A percentile compares a stretch with the other conserved stretches of the same genome.
Evolutionary conservation across 2,888 invertebrate species (phyloP).

Genomic region (Rotaria magnacalcarata): DNA sequence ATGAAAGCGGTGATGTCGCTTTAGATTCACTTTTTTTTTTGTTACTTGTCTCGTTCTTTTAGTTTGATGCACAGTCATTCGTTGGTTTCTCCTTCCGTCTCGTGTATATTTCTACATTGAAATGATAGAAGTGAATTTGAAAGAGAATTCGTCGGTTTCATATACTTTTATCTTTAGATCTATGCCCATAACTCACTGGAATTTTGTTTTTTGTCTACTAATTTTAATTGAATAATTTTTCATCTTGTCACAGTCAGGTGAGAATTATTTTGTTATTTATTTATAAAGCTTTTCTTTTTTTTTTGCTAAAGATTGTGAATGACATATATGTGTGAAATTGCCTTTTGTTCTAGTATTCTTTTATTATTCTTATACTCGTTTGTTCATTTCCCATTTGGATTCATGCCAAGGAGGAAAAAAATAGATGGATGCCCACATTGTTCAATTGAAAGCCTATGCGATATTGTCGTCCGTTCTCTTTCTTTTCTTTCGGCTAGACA

Average conservation of each 20-base stretch:
- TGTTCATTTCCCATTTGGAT: not conserved
- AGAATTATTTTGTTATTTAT: not conserved
- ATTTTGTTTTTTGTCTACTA: not conserved
- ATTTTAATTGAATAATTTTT: not conserved
- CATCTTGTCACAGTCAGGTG: not conserved
- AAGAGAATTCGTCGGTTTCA: not conserved
- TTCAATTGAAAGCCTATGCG: constrained; percentile 10
- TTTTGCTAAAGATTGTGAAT: not conserved
- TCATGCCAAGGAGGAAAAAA: not conserved
- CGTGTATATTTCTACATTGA: not conserved
- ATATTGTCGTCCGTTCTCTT: constrained; percentile 23
- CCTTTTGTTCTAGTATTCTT: not conserved
- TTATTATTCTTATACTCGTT: not conserved
- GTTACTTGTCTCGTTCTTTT: not conserved
- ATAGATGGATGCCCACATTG: not conserved
- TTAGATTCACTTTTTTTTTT: not conserved
- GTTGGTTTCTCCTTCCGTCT: not conserved
- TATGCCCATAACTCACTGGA: not conserved
- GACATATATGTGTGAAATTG: not conserved
- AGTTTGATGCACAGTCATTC: not conserved
- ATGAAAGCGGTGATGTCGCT: not conserved
- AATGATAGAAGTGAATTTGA: not conserved
- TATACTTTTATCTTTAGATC: not conserved
- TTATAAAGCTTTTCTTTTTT: not conserved
- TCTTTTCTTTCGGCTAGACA: constrained; percentile 25